phyloP scores from a whole-genome alignment of 1,140 invertebrate species.

The Ostrea edulis region DNA sequence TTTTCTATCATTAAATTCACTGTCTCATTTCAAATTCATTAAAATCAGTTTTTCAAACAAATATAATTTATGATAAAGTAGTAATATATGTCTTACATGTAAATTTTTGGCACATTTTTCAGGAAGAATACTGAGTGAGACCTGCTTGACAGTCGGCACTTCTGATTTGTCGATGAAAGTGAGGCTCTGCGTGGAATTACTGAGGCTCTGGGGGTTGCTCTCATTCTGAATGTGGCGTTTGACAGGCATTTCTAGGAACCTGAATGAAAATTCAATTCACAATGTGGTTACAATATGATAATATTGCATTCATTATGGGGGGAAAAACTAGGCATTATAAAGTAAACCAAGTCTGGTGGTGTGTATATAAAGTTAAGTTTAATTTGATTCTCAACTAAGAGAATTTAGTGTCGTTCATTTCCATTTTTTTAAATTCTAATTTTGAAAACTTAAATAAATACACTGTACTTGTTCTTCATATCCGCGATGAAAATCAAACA shows the following conservation, averaged over 20 bases:
- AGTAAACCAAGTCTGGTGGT: too few species aligned
- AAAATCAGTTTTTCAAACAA: background rate
- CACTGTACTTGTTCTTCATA: too few species aligned
- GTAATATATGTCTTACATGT: background rate
- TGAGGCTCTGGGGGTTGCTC: conserved; percentile 44
- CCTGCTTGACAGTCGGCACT: background rate
- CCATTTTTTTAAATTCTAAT: too few species aligned
- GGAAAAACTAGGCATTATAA: too few species aligned
- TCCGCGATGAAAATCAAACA: too few species aligned
- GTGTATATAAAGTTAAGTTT: too few species aligned
- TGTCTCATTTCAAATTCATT: background rate
- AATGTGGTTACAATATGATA: background rate
- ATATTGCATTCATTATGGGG: background rate
- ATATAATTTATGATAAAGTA: background rate
- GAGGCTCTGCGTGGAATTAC: conserved; percentile 38
- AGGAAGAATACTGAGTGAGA: conserved; percentile 1
- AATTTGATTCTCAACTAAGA: too few species aligned
- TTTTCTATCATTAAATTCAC: background rate
- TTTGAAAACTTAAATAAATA: too few species aligned
- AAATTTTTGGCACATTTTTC: conserved; percentile 40
- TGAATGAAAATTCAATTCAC: conserved; percentile 38
- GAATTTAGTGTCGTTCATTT: too few species aligned
- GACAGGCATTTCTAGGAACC: conserved; percentile 74
- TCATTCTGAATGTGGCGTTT: conserved; percentile 75
- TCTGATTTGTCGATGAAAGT: conserved; percentile 3